A percentile compares a stretch with the other conserved stretches of the same genome.
phyloP scores from a whole-genome alignment of 2,888 invertebrate species.

The Tholera decimalis region DNA sequence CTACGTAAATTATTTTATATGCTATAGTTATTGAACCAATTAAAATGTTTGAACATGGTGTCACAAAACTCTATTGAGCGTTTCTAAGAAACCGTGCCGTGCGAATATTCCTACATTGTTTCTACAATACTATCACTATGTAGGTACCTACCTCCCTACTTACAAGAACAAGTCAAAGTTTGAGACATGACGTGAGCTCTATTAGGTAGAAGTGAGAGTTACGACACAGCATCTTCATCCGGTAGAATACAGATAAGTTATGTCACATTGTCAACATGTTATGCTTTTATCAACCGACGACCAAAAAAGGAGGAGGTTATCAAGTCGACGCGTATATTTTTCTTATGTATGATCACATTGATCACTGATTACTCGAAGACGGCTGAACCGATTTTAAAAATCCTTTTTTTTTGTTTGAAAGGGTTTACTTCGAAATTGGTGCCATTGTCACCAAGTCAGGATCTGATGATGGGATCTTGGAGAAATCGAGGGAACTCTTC shows the following conservation, averaged over 20 bases:
- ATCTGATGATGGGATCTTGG: too few species aligned
- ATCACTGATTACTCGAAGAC: too few species aligned
- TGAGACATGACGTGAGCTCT: not conserved
- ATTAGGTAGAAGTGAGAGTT: conserved; percentile 30
- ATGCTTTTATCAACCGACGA: too few species aligned
- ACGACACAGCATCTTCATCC: conserved; percentile 21
- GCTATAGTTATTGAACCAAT: conserved; percentile 1
- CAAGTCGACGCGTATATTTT: too few species aligned
- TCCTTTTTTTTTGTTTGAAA: too few species aligned
- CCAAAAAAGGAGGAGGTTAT: too few species aligned
- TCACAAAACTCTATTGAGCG: conserved; percentile 4
- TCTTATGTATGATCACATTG: too few species aligned
- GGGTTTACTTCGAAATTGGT: too few species aligned
- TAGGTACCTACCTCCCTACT: too few species aligned
- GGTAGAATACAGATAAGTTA: conserved; percentile 24
- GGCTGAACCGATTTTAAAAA: too few species aligned
- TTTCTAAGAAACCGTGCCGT: conserved; percentile 34
- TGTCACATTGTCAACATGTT: conserved; percentile 24
- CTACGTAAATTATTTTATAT: not conserved
- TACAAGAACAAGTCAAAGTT: conserved; percentile 14
- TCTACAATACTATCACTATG: conserved; percentile 1
- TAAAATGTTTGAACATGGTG: conserved; percentile 8
- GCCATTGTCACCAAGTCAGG: too few species aligned
- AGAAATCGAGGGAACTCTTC: too few species aligned
- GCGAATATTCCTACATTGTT: conserved; percentile 41